phyloP scores from a whole-genome alignment of 2,113 vertebrate genomes.

The Muntiacus muntjak region DNA sequence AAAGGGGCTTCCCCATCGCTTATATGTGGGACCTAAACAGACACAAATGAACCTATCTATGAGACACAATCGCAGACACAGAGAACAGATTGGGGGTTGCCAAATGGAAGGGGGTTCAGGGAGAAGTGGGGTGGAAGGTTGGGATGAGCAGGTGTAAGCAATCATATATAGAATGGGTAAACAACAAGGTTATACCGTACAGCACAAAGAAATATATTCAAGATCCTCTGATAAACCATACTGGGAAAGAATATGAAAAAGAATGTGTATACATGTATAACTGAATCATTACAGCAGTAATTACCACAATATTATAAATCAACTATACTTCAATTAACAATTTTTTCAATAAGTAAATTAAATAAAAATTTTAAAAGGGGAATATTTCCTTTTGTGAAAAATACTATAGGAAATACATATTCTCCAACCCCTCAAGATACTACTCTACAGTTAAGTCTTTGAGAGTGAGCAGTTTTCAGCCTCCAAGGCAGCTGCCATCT shows the following conservation, averaged over 20 bases:
- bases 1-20: not conserved
- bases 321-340: not conserved
- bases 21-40: not conserved
- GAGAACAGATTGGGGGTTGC: not conserved
- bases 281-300: not conserved
- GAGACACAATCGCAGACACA: not conserved
- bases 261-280: not conserved
- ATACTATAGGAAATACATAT: not conserved
- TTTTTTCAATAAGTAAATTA: not conserved
- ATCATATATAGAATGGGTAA: not conserved
- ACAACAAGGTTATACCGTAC: not conserved
- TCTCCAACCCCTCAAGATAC: not conserved
- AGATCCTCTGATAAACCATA: not conserved
- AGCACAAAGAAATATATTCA: not conserved
- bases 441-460: rapidly evolving
- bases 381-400: not conserved
- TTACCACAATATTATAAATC: not conserved
- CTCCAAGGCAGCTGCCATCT: not conserved
- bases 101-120: not conserved
- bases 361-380: not conserved
- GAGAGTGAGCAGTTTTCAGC: not conserved
- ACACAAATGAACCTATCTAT: not conserved
- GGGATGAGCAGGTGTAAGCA: not conserved
- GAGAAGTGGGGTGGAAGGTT: not conserved
- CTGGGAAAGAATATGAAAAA: not conserved